Conservation (phyloP, 2,113 vertebrate species). For the Hemiprocne comata region DNA sequence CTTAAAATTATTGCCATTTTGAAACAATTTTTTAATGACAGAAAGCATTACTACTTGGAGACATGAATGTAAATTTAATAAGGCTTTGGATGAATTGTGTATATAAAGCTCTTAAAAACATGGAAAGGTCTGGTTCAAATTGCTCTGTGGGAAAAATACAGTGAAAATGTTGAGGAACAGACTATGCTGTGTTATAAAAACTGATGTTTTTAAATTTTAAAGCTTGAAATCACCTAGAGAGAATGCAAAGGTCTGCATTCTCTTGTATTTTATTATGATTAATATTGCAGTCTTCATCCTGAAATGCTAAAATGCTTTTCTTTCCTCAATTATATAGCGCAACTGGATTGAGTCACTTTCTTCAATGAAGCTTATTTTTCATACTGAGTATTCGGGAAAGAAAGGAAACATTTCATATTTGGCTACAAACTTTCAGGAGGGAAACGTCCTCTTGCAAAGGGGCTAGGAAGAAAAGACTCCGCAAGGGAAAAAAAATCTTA, state of each 20-base stretch:
- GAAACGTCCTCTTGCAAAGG: not conserved
- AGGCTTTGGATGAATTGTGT: not conserved
- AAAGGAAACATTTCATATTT: not conserved
- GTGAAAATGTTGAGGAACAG: not conserved
- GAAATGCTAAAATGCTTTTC: slow-evolving; percentile 19
- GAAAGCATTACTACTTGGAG: not conserved
- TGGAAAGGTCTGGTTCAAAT: slow-evolving; percentile 7
- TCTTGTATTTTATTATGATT: slow-evolving; percentile 19
- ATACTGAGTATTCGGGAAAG: not conserved
- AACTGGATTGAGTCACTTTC: not conserved
- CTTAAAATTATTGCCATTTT: slow-evolving; percentile 18
- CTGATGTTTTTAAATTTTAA: slow-evolving; percentile 25
- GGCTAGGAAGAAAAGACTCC: not conserved
- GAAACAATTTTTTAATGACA: not conserved
- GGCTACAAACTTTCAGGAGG: not conserved
- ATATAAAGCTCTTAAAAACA: not conserved
- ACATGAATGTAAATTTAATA: slow-evolving; percentile 13
- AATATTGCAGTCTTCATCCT: not conserved
- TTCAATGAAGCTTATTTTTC: not conserved
- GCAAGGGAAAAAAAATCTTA: not conserved
- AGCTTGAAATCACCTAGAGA: slow-evolving; percentile 13
- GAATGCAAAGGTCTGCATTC: not conserved
- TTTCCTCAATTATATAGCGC: not conserved
- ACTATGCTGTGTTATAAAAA: not conserved
- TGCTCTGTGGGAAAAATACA: slow-evolving; percentile 3